These are phyloP conservation scores for Hylomyscus alleni DNA, from an alignment of 2,797 vertebrate genomes.

Conservation along the genomic window DNA sequence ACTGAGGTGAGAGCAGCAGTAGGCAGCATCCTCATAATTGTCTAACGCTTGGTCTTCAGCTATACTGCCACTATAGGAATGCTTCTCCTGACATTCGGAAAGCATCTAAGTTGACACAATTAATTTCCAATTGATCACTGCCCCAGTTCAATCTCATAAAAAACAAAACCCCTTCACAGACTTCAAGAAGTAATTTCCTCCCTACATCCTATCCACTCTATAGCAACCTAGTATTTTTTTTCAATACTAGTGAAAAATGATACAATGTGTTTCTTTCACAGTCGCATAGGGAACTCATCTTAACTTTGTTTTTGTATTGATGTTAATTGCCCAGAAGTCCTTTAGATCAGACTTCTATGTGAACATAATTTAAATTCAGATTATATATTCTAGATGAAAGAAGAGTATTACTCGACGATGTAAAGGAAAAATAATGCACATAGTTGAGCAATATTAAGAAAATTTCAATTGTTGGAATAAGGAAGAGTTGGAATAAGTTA, in stretches of 20 bases:
- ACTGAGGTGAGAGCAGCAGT: background rate
- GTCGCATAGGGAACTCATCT: background rate
- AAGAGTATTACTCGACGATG: background rate
- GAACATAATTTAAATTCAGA: background rate
- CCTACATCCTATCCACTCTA: background rate
- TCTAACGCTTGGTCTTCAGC: background rate
- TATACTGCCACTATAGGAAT: background rate
- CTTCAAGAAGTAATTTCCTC: background rate
- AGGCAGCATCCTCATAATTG: background rate
- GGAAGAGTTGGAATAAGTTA: background rate
- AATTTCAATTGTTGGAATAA: background rate
- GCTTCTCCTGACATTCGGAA: background rate
- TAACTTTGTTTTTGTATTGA: background rate
- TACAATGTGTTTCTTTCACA: background rate
- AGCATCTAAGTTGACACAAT: slow-evolving; percentile 2
- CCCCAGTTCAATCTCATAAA: background rate
- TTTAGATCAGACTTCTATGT: slow-evolving; percentile 3
- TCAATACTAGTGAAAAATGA: background rate
- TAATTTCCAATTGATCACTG: background rate
- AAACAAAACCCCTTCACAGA: background rate
- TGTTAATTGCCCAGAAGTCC: background rate
- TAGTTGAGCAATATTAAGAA: background rate
- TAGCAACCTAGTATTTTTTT: background rate
- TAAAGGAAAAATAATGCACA: background rate
- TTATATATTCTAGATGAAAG: slow-evolving; percentile 14